Evolutionary conservation across 2,113 vertebrate species (phyloP), one percentile per base, ranked within the genome.

Genomic region (Uria aalge): DNA sequence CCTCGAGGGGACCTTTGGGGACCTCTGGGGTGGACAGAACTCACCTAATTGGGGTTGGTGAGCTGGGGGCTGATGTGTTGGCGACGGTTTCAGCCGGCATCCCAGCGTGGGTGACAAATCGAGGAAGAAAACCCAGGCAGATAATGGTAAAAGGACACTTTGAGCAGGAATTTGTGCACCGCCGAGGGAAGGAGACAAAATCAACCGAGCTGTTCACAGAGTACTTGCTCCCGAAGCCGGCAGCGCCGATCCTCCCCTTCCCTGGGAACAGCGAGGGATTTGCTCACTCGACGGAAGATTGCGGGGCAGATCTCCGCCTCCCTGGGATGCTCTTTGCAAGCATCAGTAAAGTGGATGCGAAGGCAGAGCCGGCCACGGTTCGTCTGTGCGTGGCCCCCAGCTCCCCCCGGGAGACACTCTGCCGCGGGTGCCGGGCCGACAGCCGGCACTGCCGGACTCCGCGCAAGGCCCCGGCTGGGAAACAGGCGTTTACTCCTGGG

Each of bases 11-110:
- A 26, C 11, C 26, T 48, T 55, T 16, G 50, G 45, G 15, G 2
- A 26, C 11, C 26, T 48, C 59, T 12, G 50, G 45, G 15, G 2
- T 0, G 2, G 48, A 8, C 17, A 38, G 22, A 68, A 26, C 34
- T 48, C 36, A 5, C 15, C 74, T 67, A 5, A 23, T 40, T 0
- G 0, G 63, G 71, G 62, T 2, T 53, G 68, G 19, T 27, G 90
- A 40, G 73, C 30, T 24, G 26, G 34, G 50, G 17, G 30, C 20
- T 22, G 75, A 21, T 0, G 1, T 2, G 0, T 0, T 50, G 10
- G 36, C 7, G 3, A 7, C 2, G 2, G 9, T 27, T 40, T 26
- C 24, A 80, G 74, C 57, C 1, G 5, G 67, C 45, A 34, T n/a
- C 45, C 12, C 75, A 38, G 63, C 11, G 1, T 26, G 59, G 41